phyloP scores from a whole-genome alignment of 2,113 vertebrate genomes.

The Xerus inauris region DNA sequence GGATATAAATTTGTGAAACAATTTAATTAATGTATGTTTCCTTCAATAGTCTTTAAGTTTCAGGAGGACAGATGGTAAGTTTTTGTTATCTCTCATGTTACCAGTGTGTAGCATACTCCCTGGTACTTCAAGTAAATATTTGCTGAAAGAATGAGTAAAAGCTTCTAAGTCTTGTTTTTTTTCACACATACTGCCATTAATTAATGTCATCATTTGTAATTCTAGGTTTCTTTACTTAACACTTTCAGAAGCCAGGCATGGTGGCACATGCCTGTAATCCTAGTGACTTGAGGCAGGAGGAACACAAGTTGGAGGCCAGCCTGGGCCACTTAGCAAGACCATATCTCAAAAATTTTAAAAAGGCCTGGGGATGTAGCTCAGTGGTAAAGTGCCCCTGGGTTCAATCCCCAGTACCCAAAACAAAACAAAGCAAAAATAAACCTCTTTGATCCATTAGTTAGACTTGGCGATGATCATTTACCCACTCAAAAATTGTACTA shows the following conservation, averaged over 20 bases:
- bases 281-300: neutral
- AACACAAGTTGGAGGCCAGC: neutral
- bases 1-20: neutral
- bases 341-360: neutral
- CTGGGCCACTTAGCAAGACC: neutral
- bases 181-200: neutral
- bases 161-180: neutral
- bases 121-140: conserved; percentile 1
- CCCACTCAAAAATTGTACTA: neutral
- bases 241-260: neutral
- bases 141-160: neutral
- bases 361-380: neutral
- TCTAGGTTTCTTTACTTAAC: neutral
- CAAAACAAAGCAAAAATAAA: neutral
- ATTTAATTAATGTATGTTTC: neutral
- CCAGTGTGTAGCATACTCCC: neutral
- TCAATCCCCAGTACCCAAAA: neutral
- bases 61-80: neutral
- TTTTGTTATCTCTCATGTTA: neutral
- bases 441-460: neutral
- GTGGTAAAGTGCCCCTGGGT: neutral
- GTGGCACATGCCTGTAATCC: neutral
- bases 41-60: neutral
- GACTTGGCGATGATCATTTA: neutral
- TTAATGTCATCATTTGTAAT: neutral